Evolutionary conservation across 1,140 invertebrate species (phyloP).

Genomic region (Archegozetes longisetosus): DNA sequence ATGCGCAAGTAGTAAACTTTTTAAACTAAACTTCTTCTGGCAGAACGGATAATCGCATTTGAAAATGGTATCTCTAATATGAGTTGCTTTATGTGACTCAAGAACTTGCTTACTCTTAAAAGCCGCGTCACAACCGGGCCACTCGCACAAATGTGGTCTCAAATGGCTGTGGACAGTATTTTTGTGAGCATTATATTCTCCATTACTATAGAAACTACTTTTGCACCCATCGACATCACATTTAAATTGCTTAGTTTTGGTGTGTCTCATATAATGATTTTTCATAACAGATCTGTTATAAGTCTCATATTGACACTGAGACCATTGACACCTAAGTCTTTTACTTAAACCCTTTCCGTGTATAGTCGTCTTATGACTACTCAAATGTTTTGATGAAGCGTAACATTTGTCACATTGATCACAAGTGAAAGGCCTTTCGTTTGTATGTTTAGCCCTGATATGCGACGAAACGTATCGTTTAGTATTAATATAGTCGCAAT

Average conservation of each 20-base stretch:
- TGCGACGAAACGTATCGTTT: no score
- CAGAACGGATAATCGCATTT: constrained; percentile 12
- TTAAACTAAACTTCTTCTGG: neutral
- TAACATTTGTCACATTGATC: no score
- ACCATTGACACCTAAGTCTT: no score
- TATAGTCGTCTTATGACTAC: no score
- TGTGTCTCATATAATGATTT: neutral
- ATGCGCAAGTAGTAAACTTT: neutral
- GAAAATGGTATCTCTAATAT: constrained; percentile 18
- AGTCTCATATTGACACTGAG: neutral
- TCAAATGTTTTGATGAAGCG: no score
- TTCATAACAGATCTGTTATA: neutral
- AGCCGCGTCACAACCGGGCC: constrained; percentile 9
- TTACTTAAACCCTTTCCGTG: no score
- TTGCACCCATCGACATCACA: constrained; percentile 4
- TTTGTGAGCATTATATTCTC: constrained; percentile 6
- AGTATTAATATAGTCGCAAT: no score
- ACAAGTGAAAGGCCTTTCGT: no score
- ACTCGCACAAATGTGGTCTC: constrained; percentile 39
- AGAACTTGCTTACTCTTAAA: constrained; percentile 6
- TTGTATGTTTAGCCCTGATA: no score
- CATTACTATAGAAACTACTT: neutral
- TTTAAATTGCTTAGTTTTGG: neutral
- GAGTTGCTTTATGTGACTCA: constrained; percentile 3
- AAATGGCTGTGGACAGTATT: neutral